Evolutionary conservation across 2,113 vertebrate species (phyloP).

Genomic region (Galemys pyrenaicus): DNA sequence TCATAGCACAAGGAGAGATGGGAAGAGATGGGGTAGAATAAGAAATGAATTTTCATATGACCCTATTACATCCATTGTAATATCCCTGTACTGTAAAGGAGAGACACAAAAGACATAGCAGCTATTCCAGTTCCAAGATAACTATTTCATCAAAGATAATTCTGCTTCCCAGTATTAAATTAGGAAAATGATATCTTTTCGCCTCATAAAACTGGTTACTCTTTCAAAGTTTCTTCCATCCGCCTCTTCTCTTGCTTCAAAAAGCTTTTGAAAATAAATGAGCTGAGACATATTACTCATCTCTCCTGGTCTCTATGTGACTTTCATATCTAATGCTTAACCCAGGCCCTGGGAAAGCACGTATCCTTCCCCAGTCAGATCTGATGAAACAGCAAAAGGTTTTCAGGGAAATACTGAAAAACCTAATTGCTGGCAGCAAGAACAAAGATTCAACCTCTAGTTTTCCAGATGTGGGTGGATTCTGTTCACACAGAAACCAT

Average conservation of each 20-base stretch:
- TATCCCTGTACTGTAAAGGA: not conserved
- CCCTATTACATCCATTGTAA: not conserved
- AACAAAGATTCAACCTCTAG: constrained; percentile 14
- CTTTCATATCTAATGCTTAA: not conserved
- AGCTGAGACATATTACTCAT: constrained; percentile 19
- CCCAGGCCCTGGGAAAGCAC: not conserved
- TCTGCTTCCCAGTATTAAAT: constrained; percentile 15
- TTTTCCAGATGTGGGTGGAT: constrained; percentile 51
- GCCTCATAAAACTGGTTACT: not conserved
- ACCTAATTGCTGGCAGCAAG: constrained; percentile 4
- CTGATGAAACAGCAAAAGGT: constrained; percentile 37
- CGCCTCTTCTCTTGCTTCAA: not conserved
- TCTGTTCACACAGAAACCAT: constrained; percentile 50
- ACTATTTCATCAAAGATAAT: constrained; percentile 40
- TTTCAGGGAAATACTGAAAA: constrained; percentile 30
- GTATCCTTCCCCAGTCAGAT: constrained; percentile 1
- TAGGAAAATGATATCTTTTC: constrained; percentile 5
- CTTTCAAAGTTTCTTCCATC: constrained; percentile 32
- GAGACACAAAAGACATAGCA: not conserved
- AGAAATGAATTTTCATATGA: not conserved
- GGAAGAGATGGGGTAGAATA: not conserved
- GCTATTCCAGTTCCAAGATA: not conserved
- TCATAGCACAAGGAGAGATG: not conserved
- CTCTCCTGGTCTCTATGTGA: not conserved
- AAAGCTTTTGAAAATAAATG: constrained; percentile 55